These are phyloP conservation scores for Caenorhabditis auriculariae DNA, from an alignment of 2,888 invertebrate species.

Conservation along the genomic window DNA sequence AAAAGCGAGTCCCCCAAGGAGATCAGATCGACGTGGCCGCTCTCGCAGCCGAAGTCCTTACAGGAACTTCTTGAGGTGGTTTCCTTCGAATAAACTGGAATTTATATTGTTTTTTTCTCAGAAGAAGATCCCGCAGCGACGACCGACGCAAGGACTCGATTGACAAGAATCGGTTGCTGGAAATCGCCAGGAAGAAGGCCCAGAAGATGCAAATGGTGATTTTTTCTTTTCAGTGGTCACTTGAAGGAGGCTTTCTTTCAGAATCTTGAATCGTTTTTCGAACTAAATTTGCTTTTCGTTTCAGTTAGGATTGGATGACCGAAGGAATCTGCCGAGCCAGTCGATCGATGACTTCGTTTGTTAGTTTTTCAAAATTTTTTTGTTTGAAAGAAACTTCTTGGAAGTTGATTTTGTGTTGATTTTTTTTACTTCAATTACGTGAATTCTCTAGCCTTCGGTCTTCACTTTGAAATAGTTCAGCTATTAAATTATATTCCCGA, in stretches of 20 bases:
- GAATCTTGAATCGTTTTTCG: background rate
- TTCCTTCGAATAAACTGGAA: no score
- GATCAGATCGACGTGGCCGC: no score
- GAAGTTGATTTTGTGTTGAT: background rate
- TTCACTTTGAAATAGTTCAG: background rate
- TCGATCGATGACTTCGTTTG: conserved; percentile 37
- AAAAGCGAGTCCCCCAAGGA: no score
- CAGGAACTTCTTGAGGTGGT: no score
- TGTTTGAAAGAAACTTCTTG: no score
- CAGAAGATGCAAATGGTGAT: conserved; percentile 31
- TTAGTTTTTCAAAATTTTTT: conserved; percentile 25
- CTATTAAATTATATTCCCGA: background rate
- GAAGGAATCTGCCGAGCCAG: conserved; percentile 9
- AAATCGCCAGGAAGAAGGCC: conserved; percentile 48
- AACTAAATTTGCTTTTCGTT: background rate
- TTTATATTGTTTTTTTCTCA: conserved; percentile 3
- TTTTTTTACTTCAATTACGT: background rate
- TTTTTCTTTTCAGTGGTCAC: background rate
- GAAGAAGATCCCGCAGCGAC: conserved; percentile 12
- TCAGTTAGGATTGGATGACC: conserved; percentile 9
- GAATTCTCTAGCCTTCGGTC: background rate
- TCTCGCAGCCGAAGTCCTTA: no score
- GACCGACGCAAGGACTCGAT: no score
- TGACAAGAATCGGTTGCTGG: conserved; percentile 49
- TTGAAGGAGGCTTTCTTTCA: background rate